Conservation (phyloP, 2,113 vertebrate species). For the Larimichthys crocea region DNA sequence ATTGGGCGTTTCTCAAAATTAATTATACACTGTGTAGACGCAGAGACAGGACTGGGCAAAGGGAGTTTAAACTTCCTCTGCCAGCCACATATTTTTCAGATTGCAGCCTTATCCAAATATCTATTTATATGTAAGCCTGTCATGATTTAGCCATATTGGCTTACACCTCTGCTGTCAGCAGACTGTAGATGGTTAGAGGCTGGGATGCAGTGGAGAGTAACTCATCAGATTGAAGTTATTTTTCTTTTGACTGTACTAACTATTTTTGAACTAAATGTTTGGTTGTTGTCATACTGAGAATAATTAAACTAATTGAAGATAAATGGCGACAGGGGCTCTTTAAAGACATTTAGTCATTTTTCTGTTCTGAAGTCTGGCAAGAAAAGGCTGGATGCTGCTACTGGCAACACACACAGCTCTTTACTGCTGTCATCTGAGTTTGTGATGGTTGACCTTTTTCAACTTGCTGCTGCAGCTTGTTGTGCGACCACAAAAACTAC, state of each 20-base stretch:
- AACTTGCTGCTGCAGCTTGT: background rate
- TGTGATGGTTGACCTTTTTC: background rate
- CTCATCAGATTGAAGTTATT: background rate
- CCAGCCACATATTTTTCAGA: conserved; percentile 6
- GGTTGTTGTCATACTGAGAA: background rate
- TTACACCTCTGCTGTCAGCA: conserved; percentile 17
- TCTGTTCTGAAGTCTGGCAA: background rate
- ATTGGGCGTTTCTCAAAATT: background rate
- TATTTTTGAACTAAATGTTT: background rate
- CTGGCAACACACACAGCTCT: background rate
- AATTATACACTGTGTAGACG: background rate
- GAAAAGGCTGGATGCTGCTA: background rate
- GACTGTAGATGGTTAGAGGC: conserved; percentile 5
- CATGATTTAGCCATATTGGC: background rate
- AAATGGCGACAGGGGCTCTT: background rate
- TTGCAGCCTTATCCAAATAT: conserved; percentile 35
- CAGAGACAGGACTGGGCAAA: background rate
- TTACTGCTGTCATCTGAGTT: background rate
- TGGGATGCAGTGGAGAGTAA: background rate
- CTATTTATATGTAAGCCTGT: conserved; percentile 11
- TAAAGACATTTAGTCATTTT: background rate
- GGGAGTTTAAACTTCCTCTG: background rate
- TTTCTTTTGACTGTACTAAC: background rate
- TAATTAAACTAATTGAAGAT: background rate
- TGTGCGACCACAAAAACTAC: background rate